These are phyloP conservation scores for Lochmaea capreae DNA, from an alignment of 2,888 invertebrate species.

Conservation along the genomic window DNA sequence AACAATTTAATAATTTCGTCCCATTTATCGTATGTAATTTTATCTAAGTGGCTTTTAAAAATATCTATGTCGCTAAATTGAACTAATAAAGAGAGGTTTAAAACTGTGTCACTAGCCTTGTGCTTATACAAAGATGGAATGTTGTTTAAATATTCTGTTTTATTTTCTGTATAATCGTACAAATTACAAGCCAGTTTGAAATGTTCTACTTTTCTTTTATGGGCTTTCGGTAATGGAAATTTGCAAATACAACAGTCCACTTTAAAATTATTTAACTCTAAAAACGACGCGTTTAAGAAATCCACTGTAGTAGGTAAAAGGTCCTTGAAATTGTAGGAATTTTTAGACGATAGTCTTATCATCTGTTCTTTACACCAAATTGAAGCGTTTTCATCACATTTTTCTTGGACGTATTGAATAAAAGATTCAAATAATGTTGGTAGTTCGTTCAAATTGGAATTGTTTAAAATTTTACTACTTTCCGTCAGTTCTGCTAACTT, in stretches of 20 bases:
- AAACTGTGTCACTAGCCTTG: slow-evolving; percentile 67
- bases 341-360: slow-evolving; percentile 55
- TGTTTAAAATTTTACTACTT: slow-evolving; percentile 53
- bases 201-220: slow-evolving; percentile 66
- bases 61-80: slow-evolving; percentile 72
- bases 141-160: slow-evolving; percentile 68
- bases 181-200: slow-evolving; percentile 70
- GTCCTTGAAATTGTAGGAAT: slow-evolving; percentile 33
- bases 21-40: slow-evolving; percentile 72
- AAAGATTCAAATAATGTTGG: slow-evolving; percentile 54
- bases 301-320: slow-evolving; percentile 37
- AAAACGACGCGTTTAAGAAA: slow-evolving; percentile 71
- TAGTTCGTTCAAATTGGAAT: slow-evolving; percentile 50
- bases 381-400: slow-evolving; percentile 49
- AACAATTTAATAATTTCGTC: slow-evolving; percentile 69
- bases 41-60: slow-evolving; percentile 68
- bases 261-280: slow-evolving; percentile 67
- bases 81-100: slow-evolving; percentile 70
- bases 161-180: slow-evolving; percentile 56
- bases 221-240: slow-evolving; percentile 70
- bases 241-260: slow-evolving; percentile 71
- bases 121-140: slow-evolving; percentile 76
- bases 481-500: slow-evolving; percentile 58
- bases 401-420: slow-evolving; percentile 51
- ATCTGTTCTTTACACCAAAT: slow-evolving; percentile 62